phyloP scores from a whole-genome alignment of 2,113 vertebrate genomes.

The Anolis sagrei region DNA sequence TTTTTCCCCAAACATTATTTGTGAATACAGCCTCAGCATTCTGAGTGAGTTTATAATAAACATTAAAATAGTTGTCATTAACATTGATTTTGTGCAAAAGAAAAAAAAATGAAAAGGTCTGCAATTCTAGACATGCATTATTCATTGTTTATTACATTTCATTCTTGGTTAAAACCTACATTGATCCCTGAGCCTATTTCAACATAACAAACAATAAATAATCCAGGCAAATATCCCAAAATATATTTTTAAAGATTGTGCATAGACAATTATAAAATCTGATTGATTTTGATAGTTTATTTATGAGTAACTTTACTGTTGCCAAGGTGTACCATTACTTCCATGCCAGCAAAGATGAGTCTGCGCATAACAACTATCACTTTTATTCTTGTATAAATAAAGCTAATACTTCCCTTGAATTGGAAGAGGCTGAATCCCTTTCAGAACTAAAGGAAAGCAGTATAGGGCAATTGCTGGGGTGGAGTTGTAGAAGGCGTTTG shows the following conservation, averaged over 20 bases:
- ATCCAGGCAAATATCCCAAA: constrained; percentile 12
- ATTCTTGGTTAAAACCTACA: constrained; percentile 20
- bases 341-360: too few species aligned
- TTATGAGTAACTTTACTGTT: background rate
- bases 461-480: background rate
- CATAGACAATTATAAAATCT: constrained; percentile 25
- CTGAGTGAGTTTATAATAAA: constrained; percentile 13
- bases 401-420: background rate
- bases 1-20: background rate
- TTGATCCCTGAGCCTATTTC: constrained; percentile 29
- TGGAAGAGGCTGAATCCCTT: background rate
- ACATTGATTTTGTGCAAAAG: constrained; percentile 28
- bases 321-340: background rate
- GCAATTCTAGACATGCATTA: constrained; percentile 24
- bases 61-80: constrained; percentile 23
- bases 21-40: background rate
- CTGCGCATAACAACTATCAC: background rate
- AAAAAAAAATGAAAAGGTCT: background rate
- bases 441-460: background rate
- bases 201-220: constrained; percentile 16
- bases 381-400: too few species aligned
- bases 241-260: constrained; percentile 25
- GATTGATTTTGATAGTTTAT: constrained; percentile 11
- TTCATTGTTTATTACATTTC: constrained; percentile 37
- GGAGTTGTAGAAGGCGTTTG: background rate